Base-by-base conservation (phyloP, 64 coral and sea anemone species). In the Porites australiensis region DNA sequence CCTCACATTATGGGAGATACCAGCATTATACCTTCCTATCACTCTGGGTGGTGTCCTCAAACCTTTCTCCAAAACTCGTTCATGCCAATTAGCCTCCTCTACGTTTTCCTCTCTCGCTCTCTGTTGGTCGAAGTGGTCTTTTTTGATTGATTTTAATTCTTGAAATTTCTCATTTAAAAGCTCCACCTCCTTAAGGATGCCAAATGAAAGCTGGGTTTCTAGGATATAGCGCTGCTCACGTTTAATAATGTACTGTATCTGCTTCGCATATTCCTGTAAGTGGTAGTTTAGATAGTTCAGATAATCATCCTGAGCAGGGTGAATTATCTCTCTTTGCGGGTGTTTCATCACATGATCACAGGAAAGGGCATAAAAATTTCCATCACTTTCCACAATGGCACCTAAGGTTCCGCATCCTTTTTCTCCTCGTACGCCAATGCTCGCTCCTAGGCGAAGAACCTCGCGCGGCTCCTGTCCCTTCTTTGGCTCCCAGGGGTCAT, bases 321-420 rank as follows among this genome's bases (percentile, higher is more conserved):
- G 77, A 79, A 79, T 13, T 13, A 79, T 79, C 7, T 79, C 53
- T 16, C 27, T 59, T 9, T 0, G 3, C 27, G 10, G 13, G 21
- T 70, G 87, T 46, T 77, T 76, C 21, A 89, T 50, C 21, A 89
- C 87, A 65, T 89, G 87, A 65, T 89, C 53, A 76, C 55, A 77
- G 5, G 75, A 81, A 1, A 90, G 76, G 27, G 22, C 11, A 62
- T 76, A 89, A 2, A 59, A 48, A 8, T 3, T 89, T 50, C 64
- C 64, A 44, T 10, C 37, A 44, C 44, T 22, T 44, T 48, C 51
- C 54, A 88, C 6, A 76, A 88, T 50, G 6, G 69, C 71, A 46
- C 86, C 72, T 37, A 88, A 44, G 18, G 86, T 76, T 15, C 68
- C 86, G 2, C 27, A 48, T 27, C 18, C 70, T 44, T 73, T 22